These are phyloP conservation scores for Eulemur mongoz DNA, from an alignment of 2,797 vertebrate species.

Conservation along the genomic window DNA sequence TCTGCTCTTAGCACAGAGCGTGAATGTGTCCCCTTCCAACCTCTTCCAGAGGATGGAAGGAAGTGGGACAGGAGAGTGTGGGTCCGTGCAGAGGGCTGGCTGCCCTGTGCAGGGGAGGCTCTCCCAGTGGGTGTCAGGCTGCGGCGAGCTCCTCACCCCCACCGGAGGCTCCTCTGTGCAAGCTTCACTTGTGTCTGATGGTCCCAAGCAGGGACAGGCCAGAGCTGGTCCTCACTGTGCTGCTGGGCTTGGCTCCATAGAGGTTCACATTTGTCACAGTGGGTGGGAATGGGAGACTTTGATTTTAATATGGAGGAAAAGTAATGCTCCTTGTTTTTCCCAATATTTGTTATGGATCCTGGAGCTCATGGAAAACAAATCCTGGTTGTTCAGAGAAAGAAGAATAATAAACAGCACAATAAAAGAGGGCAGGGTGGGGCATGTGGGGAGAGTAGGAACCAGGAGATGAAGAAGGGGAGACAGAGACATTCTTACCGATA, in stretches of 20 bases:
- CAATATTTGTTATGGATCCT: neutral
- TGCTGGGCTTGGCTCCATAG: neutral
- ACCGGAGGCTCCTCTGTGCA: neutral
- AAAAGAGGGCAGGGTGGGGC: neutral
- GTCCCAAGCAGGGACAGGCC: neutral
- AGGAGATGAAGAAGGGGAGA: neutral
- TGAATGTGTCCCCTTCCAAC: neutral
- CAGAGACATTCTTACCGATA: neutral
- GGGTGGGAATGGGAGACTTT: neutral
- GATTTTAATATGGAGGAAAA: neutral
- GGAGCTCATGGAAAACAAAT: neutral
- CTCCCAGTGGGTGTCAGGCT: neutral
- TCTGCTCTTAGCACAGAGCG: neutral
- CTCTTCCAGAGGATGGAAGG: neutral
- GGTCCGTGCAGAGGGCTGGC: too few species aligned
- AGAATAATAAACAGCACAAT: neutral
- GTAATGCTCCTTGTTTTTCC: neutral
- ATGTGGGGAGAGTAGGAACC: fast-evolving
- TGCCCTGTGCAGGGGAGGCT: neutral
- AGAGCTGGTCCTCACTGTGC: neutral
- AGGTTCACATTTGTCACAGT: neutral
- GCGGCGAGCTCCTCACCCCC: neutral
- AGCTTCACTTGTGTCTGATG: neutral
- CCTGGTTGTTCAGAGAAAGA: neutral
- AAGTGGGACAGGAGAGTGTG: neutral